Conservation (phyloP, 2,113 vertebrate species). For the Vulpes lagopus region DNA sequence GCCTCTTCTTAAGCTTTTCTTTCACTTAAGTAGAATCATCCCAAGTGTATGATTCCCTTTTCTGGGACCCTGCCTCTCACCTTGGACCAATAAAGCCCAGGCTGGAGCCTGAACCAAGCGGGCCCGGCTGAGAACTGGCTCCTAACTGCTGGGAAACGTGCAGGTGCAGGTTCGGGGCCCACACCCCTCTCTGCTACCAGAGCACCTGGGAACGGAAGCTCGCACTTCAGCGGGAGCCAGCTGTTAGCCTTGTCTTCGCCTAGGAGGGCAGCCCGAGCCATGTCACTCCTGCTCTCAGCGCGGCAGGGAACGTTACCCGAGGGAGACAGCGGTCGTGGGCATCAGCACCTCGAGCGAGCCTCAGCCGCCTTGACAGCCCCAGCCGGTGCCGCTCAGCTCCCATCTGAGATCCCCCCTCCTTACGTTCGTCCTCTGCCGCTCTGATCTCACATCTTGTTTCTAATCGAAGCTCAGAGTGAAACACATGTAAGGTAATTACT, state of each 20-base stretch:
- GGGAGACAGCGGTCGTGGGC: not conserved
- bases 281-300: rapidly evolving
- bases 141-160: not conserved
- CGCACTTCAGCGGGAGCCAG: not conserved
- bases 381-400: not conserved
- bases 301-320: rapidly evolving
- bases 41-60: not conserved
- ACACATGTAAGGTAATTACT: conserved; percentile 72
- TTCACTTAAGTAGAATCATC: not conserved
- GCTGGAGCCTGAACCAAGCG: not conserved
- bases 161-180: too few species aligned
- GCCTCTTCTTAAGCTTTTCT: not conserved
- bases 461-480: conserved; percentile 71
- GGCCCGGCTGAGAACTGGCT: not conserved
- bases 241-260: not conserved
- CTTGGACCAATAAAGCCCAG: not conserved
- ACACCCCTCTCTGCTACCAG: not conserved
- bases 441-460: conserved; percentile 70
- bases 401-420: conserved; percentile 10
- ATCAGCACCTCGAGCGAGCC: not conserved
- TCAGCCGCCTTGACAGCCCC: not conserved
- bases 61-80: not conserved
- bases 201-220: not conserved
- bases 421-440: conserved; percentile 36
- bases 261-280: not conserved